Percentiles rank a stretch among this genome's conserved stretches.
phyloP scores from a whole-genome alignment of 2,888 invertebrate genomes.

The Tenthredo scrophulariae region DNA sequence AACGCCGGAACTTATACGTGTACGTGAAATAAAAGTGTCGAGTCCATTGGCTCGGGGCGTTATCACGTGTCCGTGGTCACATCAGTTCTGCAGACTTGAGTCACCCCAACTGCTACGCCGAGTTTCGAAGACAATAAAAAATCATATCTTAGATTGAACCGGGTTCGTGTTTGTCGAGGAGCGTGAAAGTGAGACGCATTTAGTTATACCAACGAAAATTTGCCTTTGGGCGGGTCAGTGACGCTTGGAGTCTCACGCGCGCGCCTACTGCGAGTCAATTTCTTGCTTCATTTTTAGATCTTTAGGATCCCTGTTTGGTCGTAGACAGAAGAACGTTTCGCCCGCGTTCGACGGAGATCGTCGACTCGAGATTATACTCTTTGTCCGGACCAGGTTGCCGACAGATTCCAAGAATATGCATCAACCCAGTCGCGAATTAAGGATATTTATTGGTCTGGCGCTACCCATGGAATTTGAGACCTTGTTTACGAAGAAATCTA shows the following conservation, averaged over 20 bases:
- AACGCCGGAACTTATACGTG: slow-evolving; percentile 41
- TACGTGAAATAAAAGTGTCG: slow-evolving; percentile 36
- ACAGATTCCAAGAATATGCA: slow-evolving; percentile 72
- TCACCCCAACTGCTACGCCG: slow-evolving; percentile 19
- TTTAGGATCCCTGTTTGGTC: slow-evolving; percentile 50
- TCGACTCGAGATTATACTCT: slow-evolving; percentile 62
- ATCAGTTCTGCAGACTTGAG: slow-evolving; percentile 39
- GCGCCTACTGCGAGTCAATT: slow-evolving; percentile 39
- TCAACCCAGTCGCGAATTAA: slow-evolving; percentile 69
- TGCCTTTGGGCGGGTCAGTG: slow-evolving; percentile 49
- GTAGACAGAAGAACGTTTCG: slow-evolving; percentile 30
- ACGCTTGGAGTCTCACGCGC: slow-evolving; percentile 40
- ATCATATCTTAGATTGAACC: slow-evolving; percentile 10
- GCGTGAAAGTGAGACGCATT: slow-evolving; percentile 6
- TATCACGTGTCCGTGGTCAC: slow-evolving; percentile 21
- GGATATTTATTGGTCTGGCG: slow-evolving; percentile 75
- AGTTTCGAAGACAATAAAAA: slow-evolving; percentile 23
- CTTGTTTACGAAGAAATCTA: slow-evolving; percentile 63
- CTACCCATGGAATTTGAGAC: slow-evolving; percentile 71
- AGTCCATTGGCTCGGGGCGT: slow-evolving; percentile 45
- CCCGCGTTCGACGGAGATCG: slow-evolving; percentile 47
- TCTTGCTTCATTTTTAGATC: slow-evolving; percentile 51
- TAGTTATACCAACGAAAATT: slow-evolving; percentile 1
- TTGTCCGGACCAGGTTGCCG: slow-evolving; percentile 62
- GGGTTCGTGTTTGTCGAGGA: neutral